Evolutionary conservation across 1,140 invertebrate species (phyloP).

Genomic region (Drosophila teissieri): DNA sequence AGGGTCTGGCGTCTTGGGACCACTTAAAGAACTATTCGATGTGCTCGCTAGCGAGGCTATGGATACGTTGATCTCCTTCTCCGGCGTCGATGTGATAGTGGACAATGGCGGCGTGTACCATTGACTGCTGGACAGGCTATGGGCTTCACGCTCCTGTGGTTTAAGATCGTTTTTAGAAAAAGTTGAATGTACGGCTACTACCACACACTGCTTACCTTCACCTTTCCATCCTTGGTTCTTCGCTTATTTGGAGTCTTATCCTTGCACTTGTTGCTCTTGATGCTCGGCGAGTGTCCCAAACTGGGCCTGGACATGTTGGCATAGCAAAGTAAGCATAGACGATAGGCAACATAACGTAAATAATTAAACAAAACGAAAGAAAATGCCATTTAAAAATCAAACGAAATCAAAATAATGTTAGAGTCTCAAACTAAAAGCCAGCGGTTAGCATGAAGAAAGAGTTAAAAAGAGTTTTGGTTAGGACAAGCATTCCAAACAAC

Average conservation of each 20-base stretch:
- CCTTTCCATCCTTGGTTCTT: constrained; percentile 22
- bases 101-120: constrained; percentile 81
- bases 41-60: constrained; percentile 69
- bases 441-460: constrained; percentile 21
- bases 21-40: constrained; percentile 71
- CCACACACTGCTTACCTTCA: constrained; percentile 61
- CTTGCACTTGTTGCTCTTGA: constrained; percentile 79
- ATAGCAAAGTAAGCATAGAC: constrained; percentile 49
- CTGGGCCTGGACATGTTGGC: constrained; percentile 54
- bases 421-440: constrained; percentile 57
- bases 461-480: constrained; percentile 22
- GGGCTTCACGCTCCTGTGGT: constrained; percentile 66
- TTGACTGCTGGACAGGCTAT: constrained; percentile 79
- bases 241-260: constrained; percentile 80
- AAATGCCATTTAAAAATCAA: constrained; percentile 42
- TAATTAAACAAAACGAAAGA: constrained; percentile 49
- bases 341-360: constrained; percentile 44
- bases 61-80: constrained; percentile 70
- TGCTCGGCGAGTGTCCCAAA: constrained; percentile 73
- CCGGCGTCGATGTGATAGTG: constrained; percentile 79
- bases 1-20: constrained; percentile 74
- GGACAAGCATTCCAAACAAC: constrained; percentile 1
- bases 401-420: constrained; percentile 43
- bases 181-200: not conserved
- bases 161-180: not conserved